Conservation (phyloP, 2,113 vertebrate species). For the Elachura formosa region DNA sequence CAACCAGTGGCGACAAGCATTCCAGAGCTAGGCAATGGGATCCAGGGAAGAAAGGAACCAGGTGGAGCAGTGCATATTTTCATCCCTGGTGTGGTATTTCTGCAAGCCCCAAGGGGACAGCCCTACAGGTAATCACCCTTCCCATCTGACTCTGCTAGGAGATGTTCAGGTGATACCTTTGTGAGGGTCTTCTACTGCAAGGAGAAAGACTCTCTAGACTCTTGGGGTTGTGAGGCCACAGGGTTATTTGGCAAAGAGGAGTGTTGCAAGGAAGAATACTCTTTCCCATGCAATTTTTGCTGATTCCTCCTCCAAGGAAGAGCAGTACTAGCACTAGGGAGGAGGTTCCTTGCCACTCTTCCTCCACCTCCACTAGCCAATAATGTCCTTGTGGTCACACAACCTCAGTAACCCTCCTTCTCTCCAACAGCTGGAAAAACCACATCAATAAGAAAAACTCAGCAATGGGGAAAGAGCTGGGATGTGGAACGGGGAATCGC, state of each 20-base stretch:
- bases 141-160: neutral
- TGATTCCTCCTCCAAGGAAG: neutral
- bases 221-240: neutral
- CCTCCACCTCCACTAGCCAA: neutral
- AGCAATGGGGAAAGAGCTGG: neutral
- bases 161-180: neutral
- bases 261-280: neutral
- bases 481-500: neutral
- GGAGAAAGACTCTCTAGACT: too few species aligned
- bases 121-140: neutral
- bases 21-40: neutral
- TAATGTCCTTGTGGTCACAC: neutral
- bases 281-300: neutral
- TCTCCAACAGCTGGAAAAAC: neutral
- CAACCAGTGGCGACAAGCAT: rapidly evolving
- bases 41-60: neutral
- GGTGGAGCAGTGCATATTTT: neutral
- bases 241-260: neutral
- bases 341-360: neutral
- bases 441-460: neutral
- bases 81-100: neutral
- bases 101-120: rapidly evolving
- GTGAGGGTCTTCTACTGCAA: neutral
- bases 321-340: neutral
- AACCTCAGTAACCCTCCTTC: neutral